Evolutionary conservation across 2,888 invertebrate genomes (phyloP), one percentile per base, ranked within the genome.

Genomic region (Tachina grossa): DNA sequence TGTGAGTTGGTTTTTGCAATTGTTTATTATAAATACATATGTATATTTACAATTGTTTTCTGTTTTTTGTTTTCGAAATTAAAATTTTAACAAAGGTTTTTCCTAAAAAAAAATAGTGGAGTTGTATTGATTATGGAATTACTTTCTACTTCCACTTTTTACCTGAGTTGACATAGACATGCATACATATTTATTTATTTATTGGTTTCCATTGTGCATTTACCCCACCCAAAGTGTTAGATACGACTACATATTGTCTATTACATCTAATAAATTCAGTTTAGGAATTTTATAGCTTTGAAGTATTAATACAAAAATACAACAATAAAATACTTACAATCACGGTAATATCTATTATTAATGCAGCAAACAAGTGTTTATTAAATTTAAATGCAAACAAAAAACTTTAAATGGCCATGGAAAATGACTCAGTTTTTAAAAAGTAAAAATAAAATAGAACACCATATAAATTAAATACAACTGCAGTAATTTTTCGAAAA

Each of bases 101-200:
- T 79, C 65, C 63, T 63, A 55, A 71, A 71, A 55, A 71, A 71
- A 39, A 43, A 43, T 47, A 71, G 22, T 45, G 11, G 41, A 10
- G 8, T 55, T 22, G 39, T 47, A 74, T 43, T 53, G 51, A 43
- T 11, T 55, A 9, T 45, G 19, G 10, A 69, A 16, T 39, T 65
- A 72, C 71, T 79, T 79, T 79, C 79, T 72, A 79, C 22, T 55
- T 74, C 31, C 39, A 51, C 47, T 22, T 31, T n/a, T 59, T 69
- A 31, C 57, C 31, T n/a, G 22, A 55, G 41, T 41, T 43, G 45
- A 59, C 19, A 74, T 31, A 45, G 14, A 75, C 10, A 14, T 31
- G 31, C 31, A 31, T 5, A 31, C 5, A 31, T 31, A 31, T 31
- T 31, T 31, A 31, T 31, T 31, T 51, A 75, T 81, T 71, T 74